phyloP scores from a whole-genome alignment of 1,140 invertebrate species.

The Phthorimaea operculella region DNA sequence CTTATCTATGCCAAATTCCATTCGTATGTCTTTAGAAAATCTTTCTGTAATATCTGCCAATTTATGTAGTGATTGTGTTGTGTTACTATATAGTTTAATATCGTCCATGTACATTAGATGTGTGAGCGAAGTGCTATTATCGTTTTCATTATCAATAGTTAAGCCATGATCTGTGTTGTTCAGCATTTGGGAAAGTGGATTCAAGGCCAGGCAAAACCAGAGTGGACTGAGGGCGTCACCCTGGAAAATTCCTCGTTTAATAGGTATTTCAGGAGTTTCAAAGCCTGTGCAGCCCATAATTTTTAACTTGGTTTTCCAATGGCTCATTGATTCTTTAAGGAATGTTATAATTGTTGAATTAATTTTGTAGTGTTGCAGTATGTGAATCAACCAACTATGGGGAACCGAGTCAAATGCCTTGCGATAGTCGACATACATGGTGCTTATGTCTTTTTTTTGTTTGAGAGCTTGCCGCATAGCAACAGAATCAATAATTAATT shows the following conservation, averaged over 20 bases:
- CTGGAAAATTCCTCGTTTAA: conserved; percentile 13
- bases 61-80: too few species aligned
- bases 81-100: too few species aligned
- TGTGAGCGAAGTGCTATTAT: too few species aligned
- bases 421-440: background rate
- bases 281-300: background rate
- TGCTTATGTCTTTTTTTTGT: background rate
- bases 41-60: too few species aligned
- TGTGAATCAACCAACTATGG: background rate
- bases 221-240: conserved; percentile 15
- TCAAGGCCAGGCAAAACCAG: conserved; percentile 20
- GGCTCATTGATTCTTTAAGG: background rate
- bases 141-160: too few species aligned
- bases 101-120: too few species aligned
- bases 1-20: too few species aligned
- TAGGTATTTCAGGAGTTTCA: background rate
- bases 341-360: background rate
- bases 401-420: background rate
- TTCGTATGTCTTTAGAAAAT: too few species aligned
- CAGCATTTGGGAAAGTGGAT: conserved; percentile 12
- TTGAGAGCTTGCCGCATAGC: background rate
- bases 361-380: background rate
- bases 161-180: too few species aligned
- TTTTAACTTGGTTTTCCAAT: too few species aligned
- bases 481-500: background rate